Evolutionary conservation across 64 coral and sea anemone species (phyloP).

Genomic region (Montipora capricornis): DNA sequence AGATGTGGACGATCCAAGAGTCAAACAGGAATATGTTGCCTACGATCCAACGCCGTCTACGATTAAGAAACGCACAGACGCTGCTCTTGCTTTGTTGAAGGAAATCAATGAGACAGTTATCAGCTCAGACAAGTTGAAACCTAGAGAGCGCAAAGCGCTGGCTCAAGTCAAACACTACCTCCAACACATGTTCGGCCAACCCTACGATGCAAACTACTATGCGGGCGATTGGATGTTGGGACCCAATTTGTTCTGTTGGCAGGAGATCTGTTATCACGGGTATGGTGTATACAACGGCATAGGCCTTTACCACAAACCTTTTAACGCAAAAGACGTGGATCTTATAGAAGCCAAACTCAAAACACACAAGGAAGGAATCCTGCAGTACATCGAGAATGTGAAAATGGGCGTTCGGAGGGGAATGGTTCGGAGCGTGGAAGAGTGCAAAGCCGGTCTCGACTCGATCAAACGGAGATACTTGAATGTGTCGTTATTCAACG

Average conservation of each 20-base stretch:
- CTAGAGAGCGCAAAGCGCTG: constrained; percentile 82
- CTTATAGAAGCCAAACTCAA: constrained; percentile 55
- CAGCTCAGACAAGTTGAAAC: constrained; percentile 62
- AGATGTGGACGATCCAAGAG: constrained; percentile 5
- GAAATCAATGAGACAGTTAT: constrained; percentile 54
- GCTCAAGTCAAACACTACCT: constrained; percentile 85
- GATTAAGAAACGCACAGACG: constrained; percentile 79
- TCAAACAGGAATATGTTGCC: constrained; percentile 50
- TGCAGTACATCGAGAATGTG: constrained; percentile 86
- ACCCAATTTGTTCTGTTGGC: constrained; percentile 93
- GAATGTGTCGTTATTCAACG: constrained; percentile 75
- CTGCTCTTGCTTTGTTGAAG: constrained; percentile 54
- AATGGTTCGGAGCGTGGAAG: constrained; percentile 79
- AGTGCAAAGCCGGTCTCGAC: constrained; percentile 82
- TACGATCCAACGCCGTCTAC: constrained; percentile 67
- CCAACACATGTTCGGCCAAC: constrained; percentile 82
- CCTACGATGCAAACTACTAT: constrained; percentile 92
- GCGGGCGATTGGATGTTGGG: constrained; percentile 94
- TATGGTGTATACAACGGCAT: constrained; percentile 65
- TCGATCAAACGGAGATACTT: constrained; percentile 76
- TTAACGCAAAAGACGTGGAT: constrained; percentile 44
- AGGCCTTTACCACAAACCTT: constrained; percentile 57
- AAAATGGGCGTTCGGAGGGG: constrained; percentile 73
- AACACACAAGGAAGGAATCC: constrained; percentile 45
- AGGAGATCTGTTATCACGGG: constrained; percentile 71